Conservation (phyloP, 2,797 vertebrate genomes). For the Chromis chromis region DNA sequence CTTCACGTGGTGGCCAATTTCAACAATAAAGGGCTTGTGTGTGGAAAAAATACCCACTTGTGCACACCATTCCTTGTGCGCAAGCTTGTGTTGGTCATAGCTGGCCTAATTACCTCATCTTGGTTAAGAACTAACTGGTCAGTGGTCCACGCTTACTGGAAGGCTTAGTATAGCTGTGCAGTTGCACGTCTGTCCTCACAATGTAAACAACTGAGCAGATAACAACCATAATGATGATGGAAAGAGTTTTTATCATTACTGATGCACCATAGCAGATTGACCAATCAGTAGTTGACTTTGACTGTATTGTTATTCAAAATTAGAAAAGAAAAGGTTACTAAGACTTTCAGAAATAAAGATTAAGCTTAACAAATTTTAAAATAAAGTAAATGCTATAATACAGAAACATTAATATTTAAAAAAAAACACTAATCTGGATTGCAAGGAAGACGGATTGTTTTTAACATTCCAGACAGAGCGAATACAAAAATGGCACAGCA, state of each 20-base stretch:
- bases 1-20: conserved; percentile 59
- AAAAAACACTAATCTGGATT: neutral
- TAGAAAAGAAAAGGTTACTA: too few relatives aligned
- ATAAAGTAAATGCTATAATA: neutral
- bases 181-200: too few relatives aligned
- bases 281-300: too few relatives aligned
- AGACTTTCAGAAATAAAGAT: too few relatives aligned
- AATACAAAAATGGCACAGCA: neutral
- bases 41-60: conserved; percentile 7
- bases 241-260: too few relatives aligned
- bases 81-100: conserved; percentile 28
- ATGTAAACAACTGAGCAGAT: neutral
- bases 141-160: neutral
- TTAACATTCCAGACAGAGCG: neutral
- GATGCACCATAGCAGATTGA: too few relatives aligned
- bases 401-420: neutral
- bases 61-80: conserved; percentile 21
- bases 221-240: too few relatives aligned
- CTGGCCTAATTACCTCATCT: conserved; percentile 49
- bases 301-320: too few relatives aligned
- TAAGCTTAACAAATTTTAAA: too few relatives aligned
- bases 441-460: neutral
- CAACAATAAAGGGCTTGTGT: conserved; percentile 64
- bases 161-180: neutral
- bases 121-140: neutral